These are phyloP conservation scores for Struthio camelus DNA, from an alignment of 2,113 vertebrate species.

Conservation along the genomic window DNA sequence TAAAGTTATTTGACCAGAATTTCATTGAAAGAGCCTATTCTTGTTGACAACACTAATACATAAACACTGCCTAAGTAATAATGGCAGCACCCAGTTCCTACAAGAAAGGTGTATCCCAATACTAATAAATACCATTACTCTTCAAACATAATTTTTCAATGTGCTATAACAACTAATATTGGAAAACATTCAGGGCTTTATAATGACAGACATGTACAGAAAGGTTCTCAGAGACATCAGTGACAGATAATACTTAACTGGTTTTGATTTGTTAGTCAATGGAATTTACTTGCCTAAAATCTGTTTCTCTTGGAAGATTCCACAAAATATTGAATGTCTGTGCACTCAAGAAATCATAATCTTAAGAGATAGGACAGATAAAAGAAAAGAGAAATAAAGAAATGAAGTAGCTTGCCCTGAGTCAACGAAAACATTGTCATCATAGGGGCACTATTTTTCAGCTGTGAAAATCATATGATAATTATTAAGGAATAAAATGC, in stretches of 20 bases:
- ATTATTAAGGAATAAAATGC: neutral
- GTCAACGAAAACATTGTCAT: neutral
- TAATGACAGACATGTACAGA: neutral
- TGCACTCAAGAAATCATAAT: neutral
- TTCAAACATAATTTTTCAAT: neutral
- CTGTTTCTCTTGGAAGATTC: neutral
- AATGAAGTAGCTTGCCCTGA: neutral
- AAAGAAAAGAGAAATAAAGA: neutral
- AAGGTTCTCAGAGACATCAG: neutral
- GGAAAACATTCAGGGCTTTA: neutral
- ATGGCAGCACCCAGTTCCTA: neutral
- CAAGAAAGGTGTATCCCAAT: neutral
- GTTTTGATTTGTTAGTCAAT: neutral
- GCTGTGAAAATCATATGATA: neutral
- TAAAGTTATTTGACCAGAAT: no score
- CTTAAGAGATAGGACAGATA: neutral
- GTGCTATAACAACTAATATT: neutral
- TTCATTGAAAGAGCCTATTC: neutral
- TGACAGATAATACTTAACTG: neutral
- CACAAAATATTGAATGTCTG: neutral
- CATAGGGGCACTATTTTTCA: neutral
- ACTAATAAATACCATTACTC: neutral
- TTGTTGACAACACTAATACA: neutral
- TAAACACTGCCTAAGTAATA: neutral
- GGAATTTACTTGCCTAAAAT: neutral